Percentiles rank a stretch among this genome's conserved stretches.
These are phyloP conservation scores for Dynastes tityus DNA, from an alignment of 2,888 invertebrate species.

Conservation along the genomic window DNA sequence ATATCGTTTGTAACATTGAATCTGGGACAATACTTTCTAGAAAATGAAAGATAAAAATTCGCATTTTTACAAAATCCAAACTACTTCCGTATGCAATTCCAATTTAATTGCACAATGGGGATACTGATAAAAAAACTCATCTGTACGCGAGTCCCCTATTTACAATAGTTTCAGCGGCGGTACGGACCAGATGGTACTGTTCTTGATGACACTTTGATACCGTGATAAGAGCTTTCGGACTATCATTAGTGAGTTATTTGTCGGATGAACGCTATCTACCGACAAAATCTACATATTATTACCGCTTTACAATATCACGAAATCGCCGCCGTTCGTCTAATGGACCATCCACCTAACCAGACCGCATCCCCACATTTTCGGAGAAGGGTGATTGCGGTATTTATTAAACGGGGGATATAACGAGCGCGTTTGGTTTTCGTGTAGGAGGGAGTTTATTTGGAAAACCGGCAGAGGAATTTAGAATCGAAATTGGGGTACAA, in stretches of 20 bases:
- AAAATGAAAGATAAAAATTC: too few relatives aligned
- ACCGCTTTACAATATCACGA: slow-evolving; percentile 31
- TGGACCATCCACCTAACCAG: slow-evolving; percentile 13
- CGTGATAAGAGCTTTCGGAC: slow-evolving; percentile 39
- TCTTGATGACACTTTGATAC: slow-evolving; percentile 44
- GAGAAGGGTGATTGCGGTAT: too few relatives aligned
- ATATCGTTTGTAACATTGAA: too few relatives aligned
- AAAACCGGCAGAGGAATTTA: too few relatives aligned
- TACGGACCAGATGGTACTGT: slow-evolving; percentile 16
- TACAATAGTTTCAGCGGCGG: slow-evolving; percentile 27
- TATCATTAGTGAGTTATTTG: slow-evolving; percentile 37
- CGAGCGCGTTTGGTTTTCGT: too few relatives aligned
- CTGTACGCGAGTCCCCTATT: neutral
- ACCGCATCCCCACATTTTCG: too few relatives aligned
- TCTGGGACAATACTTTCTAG: too few relatives aligned
- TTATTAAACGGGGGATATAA: too few relatives aligned
- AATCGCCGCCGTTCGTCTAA: slow-evolving; percentile 19
- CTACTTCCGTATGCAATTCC: neutral
- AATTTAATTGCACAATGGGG: slow-evolving; percentile 6
- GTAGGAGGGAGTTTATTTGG: too few relatives aligned
- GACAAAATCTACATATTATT: slow-evolving; percentile 35
- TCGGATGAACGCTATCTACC: slow-evolving; percentile 19
- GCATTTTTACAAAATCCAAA: neutral
- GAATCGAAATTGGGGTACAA: too few relatives aligned
- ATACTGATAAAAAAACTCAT: neutral